These are phyloP conservation scores for Pelmatolapia mariae DNA, from an alignment of 2,113 vertebrate genomes.

Conservation along the genomic window DNA sequence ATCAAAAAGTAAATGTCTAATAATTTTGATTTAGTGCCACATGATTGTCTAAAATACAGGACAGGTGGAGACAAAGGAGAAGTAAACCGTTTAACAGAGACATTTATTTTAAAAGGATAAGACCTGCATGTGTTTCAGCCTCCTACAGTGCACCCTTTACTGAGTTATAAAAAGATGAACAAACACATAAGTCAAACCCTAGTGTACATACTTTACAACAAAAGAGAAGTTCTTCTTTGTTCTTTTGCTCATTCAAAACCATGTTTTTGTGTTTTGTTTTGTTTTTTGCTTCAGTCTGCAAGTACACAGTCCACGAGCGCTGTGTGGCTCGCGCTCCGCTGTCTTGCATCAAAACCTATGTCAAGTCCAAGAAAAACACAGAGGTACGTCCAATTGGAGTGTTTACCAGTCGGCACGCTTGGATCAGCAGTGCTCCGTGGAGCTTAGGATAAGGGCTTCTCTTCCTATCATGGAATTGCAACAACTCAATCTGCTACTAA, in stretches of 20 bases:
- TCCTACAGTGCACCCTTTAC: background rate
- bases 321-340: constrained; percentile 84
- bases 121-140: background rate
- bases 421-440: constrained; percentile 19
- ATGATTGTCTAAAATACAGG: background rate
- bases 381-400: constrained; percentile 79
- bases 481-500: constrained; percentile 42
- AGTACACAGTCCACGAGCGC: constrained; percentile 89
- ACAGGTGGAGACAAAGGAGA: background rate
- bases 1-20: background rate
- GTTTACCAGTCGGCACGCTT: constrained; percentile 47
- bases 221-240: background rate
- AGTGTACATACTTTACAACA: background rate
- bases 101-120: background rate
- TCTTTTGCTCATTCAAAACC: background rate
- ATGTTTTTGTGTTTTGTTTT: background rate
- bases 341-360: constrained; percentile 92
- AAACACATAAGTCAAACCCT: background rate
- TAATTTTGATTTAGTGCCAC: background rate
- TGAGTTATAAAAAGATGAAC: background rate
- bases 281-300: constrained; percentile 80
- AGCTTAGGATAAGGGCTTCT: constrained; percentile 44
- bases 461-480: constrained; percentile 47
- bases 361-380: constrained; percentile 91
- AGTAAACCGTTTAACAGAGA: background rate